phyloP scores from a whole-genome alignment of 92 coral and sea anemone species.

The Phymanthus crucifer region DNA sequence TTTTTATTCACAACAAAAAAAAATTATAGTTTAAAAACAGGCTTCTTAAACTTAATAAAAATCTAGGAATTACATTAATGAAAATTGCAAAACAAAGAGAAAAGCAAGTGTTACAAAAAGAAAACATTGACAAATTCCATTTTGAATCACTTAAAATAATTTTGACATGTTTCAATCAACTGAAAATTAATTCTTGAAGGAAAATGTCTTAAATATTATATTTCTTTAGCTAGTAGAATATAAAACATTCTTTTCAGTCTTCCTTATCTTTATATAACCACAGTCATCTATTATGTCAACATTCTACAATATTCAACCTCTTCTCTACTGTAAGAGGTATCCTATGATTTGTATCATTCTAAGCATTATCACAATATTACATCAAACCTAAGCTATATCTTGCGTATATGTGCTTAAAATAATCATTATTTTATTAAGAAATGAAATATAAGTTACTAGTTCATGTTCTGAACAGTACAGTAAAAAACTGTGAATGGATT shows the following conservation, averaged over 20 bases:
- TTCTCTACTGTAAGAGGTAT: background rate
- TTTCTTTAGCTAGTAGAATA: no score
- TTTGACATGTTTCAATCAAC: no score
- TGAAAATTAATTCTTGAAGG: no score
- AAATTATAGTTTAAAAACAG: background rate
- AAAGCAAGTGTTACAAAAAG: background rate
- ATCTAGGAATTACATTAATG: background rate
- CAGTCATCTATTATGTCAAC: background rate
- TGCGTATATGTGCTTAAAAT: background rate
- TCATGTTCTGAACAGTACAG: background rate
- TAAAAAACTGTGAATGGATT: background rate
- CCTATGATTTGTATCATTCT: background rate
- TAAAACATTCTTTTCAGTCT: no score
- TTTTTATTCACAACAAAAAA: background rate
- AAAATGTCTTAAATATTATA: no score
- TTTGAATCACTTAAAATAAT: no score
- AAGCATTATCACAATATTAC: background rate
- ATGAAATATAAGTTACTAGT: background rate
- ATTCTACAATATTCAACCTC: background rate
- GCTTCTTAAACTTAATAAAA: background rate
- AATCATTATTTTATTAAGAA: background rate
- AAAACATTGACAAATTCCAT: background rate
- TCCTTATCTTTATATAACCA: background rate
- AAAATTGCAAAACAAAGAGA: background rate
- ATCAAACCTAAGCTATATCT: background rate